Percentiles rank a stretch among this genome's conserved stretches.
These are phyloP conservation scores for Melozone crissalis DNA, from an alignment of 2,113 vertebrate genomes.

Conservation along the genomic window DNA sequence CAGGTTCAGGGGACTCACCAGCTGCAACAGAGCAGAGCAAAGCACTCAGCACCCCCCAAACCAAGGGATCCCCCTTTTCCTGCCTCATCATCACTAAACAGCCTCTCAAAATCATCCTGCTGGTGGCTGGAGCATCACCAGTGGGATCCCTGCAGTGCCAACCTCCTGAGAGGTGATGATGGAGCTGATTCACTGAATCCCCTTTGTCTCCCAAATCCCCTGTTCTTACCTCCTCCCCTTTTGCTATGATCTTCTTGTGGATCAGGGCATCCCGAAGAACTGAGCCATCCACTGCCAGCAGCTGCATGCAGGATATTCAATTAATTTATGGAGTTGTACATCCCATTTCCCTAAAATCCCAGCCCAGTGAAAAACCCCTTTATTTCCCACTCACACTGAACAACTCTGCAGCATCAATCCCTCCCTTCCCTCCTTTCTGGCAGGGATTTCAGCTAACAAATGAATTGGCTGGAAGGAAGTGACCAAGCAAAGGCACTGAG, in stretches of 20 bases:
- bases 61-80: neutral
- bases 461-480: neutral
- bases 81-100: neutral
- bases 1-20: conserved; percentile 92
- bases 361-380: neutral
- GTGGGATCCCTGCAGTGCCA: neutral
- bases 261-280: conserved; percentile 88
- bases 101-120: neutral
- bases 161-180: neutral
- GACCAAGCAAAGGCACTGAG: neutral
- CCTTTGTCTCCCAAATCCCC: rapidly evolving
- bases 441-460: neutral
- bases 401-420: neutral
- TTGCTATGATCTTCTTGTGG: conserved; percentile 97
- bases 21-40: conserved; percentile 58
- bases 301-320: conserved; percentile 70
- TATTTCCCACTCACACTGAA: neutral
- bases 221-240: conserved; percentile 91
- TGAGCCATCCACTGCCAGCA: conserved; percentile 85
- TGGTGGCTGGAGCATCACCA: neutral
- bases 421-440: neutral
- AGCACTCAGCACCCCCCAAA: neutral
- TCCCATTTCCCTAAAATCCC: neutral
- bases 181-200: neutral
- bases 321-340: neutral